phyloP scores from a whole-genome alignment of 1,140 invertebrate species.

The Caenorhabditis inopinata region DNA sequence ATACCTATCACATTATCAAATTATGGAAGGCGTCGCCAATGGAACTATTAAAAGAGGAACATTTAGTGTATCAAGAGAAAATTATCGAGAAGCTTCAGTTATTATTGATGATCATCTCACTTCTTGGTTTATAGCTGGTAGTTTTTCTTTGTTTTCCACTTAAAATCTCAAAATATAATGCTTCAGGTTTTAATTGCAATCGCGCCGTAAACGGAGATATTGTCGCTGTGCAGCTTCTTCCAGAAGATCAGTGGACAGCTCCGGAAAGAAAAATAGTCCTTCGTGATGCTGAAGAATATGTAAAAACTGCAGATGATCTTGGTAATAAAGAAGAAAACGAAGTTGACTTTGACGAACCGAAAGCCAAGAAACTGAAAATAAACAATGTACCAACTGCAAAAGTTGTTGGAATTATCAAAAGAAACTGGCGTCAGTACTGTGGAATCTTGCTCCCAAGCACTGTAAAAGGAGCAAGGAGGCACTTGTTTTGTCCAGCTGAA shows the following conservation, averaged over 20 bases:
- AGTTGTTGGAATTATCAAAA: constrained; percentile 89
- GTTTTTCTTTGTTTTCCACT: constrained; percentile 72
- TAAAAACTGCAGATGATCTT: constrained; percentile 35
- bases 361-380: constrained; percentile 35
- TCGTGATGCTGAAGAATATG: constrained; percentile 47
- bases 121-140: constrained; percentile 73
- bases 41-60: constrained; percentile 79
- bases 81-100: constrained; percentile 90
- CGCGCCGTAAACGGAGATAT: constrained; percentile 92
- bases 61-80: constrained; percentile 73
- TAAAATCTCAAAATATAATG: background rate
- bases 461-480: constrained; percentile 75
- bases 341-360: constrained; percentile 43
- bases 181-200: constrained; percentile 72
- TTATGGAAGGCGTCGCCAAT: constrained; percentile 78
- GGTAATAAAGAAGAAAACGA: constrained; percentile 61
- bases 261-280: constrained; percentile 69
- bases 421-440: constrained; percentile 95
- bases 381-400: constrained; percentile 75
- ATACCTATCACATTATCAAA: constrained; percentile 77
- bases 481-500: constrained; percentile 87
- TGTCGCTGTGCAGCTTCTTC: constrained; percentile 86
- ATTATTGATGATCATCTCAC: constrained; percentile 77
- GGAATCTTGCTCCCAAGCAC: constrained; percentile 81
- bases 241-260: constrained; percentile 85